Evolutionary conservation across 2,113 vertebrate species (phyloP).

Genomic region (Oxyura jamaicensis): DNA sequence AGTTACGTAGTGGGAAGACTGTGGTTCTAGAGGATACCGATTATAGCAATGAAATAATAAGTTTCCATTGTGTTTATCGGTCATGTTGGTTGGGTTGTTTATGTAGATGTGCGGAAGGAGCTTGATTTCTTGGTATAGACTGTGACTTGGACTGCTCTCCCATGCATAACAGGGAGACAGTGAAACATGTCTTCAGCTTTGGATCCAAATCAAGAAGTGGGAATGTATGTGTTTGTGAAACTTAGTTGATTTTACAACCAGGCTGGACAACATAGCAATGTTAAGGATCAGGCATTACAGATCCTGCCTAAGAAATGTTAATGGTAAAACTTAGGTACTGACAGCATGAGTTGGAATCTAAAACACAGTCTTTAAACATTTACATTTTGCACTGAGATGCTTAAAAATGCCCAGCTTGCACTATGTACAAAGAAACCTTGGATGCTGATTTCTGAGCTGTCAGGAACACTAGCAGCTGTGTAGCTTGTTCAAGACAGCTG

Average conservation of each 20-base stretch:
- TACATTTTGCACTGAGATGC: background rate
- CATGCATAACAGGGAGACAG: background rate
- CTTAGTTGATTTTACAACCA: background rate
- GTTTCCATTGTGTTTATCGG: slow-evolving; percentile 6
- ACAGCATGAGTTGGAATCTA: background rate
- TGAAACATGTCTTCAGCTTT: background rate
- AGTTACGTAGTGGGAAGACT: background rate
- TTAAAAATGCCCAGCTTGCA: background rate
- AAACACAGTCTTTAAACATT: background rate
- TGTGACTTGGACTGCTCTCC: background rate
- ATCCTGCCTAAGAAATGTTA: background rate
- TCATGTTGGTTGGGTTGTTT: background rate
- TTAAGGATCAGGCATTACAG: background rate
- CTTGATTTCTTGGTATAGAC: background rate
- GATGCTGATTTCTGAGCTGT: background rate
- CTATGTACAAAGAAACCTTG: background rate
- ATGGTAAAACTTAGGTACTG: background rate
- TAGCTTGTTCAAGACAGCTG: background rate
- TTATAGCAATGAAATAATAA: background rate
- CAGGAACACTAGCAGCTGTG: background rate
- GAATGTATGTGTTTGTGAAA: background rate
- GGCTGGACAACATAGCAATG: background rate
- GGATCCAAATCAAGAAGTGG: background rate
- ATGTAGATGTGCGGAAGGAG: background rate
- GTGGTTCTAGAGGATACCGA: background rate